These are phyloP conservation scores for Centrocercus urophasianus DNA, from an alignment of 2,113 vertebrate genomes.

Conservation along the genomic window DNA sequence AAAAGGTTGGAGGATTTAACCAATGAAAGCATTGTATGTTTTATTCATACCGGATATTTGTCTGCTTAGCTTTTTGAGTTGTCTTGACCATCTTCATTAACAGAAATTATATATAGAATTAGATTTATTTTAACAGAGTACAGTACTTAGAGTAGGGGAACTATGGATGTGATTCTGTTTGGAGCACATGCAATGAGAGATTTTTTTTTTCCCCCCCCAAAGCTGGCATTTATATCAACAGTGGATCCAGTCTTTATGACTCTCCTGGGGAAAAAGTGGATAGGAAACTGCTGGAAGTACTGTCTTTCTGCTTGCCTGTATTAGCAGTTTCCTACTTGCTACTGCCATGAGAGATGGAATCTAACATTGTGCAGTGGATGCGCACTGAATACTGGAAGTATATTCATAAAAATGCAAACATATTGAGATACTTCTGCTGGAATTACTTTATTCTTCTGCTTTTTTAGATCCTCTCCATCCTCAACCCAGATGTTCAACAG, in stretches of 20 bases:
- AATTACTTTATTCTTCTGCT: background rate
- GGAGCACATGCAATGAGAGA: background rate
- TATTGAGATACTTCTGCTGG: background rate
- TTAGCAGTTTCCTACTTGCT: background rate
- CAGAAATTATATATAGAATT: background rate
- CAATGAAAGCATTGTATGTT: background rate
- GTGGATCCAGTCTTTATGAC: background rate
- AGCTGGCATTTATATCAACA: background rate
- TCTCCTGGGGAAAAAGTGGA: background rate
- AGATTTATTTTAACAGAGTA: background rate
- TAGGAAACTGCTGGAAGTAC: background rate
- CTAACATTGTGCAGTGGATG: background rate
- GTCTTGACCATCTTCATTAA: background rate
- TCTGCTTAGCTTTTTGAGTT: background rate
- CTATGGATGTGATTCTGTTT: background rate
- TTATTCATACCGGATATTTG: background rate
- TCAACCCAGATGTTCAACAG: background rate
- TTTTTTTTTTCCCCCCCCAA: background rate
- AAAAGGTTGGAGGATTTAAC: constrained; percentile 24
- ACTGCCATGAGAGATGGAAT: background rate
- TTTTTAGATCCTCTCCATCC: background rate
- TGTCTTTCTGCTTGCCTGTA: background rate
- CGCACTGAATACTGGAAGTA: background rate
- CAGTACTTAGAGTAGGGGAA: background rate
- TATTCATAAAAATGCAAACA: background rate